These are phyloP conservation scores for Dysmachus trigonus DNA, from an alignment of 2,888 invertebrate genomes.

Conservation along the genomic window DNA sequence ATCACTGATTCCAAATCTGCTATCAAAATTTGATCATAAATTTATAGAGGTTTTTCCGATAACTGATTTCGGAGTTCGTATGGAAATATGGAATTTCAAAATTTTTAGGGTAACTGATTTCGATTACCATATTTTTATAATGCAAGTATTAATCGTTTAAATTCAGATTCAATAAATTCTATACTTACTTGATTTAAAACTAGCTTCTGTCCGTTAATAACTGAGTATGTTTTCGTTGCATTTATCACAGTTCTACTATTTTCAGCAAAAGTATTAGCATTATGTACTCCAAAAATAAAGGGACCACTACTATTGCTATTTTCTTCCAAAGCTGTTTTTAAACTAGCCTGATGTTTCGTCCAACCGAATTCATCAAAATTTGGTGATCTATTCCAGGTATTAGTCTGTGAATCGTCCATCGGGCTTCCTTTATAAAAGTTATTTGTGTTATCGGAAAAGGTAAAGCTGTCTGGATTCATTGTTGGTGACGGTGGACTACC, in stretches of 20 bases:
- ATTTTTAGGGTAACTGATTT: too few species aligned
- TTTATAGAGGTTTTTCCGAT: too few species aligned
- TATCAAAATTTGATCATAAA: too few species aligned
- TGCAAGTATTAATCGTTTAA: too few species aligned
- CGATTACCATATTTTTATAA: too few species aligned
- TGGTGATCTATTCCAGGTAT: background rate
- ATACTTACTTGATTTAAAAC: constrained; percentile 48
- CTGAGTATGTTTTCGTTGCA: constrained; percentile 52
- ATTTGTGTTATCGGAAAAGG: constrained; percentile 55
- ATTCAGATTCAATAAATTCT: too few species aligned
- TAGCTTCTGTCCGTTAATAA: constrained; percentile 38
- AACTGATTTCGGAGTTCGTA: too few species aligned
- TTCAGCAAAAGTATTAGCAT: constrained; percentile 50
- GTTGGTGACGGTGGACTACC: constrained; percentile 63
- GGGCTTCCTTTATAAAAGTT: background rate
- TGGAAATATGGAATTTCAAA: too few species aligned
- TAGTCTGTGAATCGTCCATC: background rate
- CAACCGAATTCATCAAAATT: background rate
- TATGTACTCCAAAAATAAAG: constrained; percentile 71
- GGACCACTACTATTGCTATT: constrained; percentile 63
- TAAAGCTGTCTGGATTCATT: constrained; percentile 58
- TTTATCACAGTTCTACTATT: constrained; percentile 57
- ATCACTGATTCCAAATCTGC: too few species aligned
- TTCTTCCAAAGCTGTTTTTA: background rate
- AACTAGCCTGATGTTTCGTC: background rate